Evolutionary conservation across 2,113 vertebrate species (phyloP).

Genomic region (Candoia aspera): DNA sequence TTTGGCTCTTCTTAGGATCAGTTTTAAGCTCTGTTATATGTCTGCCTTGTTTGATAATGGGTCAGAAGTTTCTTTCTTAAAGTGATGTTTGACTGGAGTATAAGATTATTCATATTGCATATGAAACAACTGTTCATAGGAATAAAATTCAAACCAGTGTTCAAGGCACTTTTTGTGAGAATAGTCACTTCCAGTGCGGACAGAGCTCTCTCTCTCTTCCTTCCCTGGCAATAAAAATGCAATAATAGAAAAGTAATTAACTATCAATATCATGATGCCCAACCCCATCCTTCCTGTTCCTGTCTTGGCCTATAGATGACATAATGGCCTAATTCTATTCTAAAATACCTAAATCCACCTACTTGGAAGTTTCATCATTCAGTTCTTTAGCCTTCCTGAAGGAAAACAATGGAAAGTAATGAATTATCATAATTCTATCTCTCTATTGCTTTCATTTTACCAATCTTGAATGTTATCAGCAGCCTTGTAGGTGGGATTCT

Average conservation of each 20-base stretch:
- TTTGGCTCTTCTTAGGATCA: background rate
- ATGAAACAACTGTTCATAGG: background rate
- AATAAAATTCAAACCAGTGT: background rate
- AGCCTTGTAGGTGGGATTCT: background rate
- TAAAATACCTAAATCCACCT: background rate
- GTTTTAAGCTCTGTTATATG: background rate
- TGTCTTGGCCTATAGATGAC: background rate
- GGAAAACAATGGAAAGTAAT: background rate
- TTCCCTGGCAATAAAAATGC: too few species aligned
- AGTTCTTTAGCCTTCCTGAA: background rate
- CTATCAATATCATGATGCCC: too few species aligned
- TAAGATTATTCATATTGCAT: background rate
- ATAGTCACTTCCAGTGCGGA: background rate
- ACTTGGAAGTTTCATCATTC: background rate
- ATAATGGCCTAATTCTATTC: background rate
- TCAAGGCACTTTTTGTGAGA: background rate
- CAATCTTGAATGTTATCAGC: background rate
- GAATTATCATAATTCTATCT: background rate
- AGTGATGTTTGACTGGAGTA: background rate
- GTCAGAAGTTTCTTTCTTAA: background rate
- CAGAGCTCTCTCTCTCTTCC: background rate
- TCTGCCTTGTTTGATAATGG: background rate
- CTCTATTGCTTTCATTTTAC: background rate
- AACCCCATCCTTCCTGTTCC: background rate
- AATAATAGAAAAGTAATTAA: too few species aligned